Conservation (phyloP, 2,888 invertebrate genomes). For the Ariolimax columbianus region DNA sequence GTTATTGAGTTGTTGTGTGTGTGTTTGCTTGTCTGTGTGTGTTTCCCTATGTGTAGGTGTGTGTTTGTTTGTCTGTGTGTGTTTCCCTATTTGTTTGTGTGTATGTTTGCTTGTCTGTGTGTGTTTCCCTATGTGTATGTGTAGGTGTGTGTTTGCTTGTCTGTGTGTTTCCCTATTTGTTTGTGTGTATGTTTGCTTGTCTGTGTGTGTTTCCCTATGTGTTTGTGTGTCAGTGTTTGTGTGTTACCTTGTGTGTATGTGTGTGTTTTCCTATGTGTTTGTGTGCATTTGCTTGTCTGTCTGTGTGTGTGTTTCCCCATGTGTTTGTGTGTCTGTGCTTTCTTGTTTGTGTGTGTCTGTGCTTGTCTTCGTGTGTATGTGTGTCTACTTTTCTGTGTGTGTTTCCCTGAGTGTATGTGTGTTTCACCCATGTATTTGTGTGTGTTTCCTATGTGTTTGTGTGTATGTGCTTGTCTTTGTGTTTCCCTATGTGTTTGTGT, state of each 20-base stretch:
- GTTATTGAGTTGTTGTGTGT: constrained; percentile 2
- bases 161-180: too few relatives aligned
- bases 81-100: not conserved
- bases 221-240: not conserved
- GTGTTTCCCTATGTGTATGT: not conserved
- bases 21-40: not conserved
- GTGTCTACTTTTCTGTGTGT: too few relatives aligned
- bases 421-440: too few relatives aligned
- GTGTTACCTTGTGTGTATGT: not conserved
- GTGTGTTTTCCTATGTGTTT: not conserved
- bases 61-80: not conserved
- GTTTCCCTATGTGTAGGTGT: not conserved
- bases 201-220: not conserved
- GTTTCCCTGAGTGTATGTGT: too few relatives aligned
- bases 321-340: not conserved
- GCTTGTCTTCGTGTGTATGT: not conserved
- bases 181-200: not conserved
- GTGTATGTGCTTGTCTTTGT: too few relatives aligned
- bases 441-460: too few relatives aligned
- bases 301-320: not conserved
- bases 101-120: not conserved
- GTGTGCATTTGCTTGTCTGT: not conserved
- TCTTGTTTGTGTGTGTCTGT: not conserved
- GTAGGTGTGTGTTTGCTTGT: too few relatives aligned
- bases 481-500: too few relatives aligned